A percentile compares a stretch with the other conserved stretches of the same genome.
These are phyloP conservation scores for Anser brachyrhynchus DNA, from an alignment of 2,113 vertebrate genomes.

Conservation along the genomic window DNA sequence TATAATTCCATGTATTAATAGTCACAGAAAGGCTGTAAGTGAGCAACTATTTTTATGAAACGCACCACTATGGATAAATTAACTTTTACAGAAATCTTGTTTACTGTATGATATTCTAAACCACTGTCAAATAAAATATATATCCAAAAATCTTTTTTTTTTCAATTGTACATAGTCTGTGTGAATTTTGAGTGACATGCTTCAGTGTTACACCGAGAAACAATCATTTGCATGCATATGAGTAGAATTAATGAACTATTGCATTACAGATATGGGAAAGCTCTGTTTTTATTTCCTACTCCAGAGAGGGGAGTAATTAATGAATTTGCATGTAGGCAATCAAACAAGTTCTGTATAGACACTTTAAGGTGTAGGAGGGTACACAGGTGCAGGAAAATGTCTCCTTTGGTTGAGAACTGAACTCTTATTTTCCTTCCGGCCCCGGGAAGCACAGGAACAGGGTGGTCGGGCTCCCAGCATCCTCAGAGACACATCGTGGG, in stretches of 20 bases:
- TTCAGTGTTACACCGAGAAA: not conserved
- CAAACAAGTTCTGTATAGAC: not conserved
- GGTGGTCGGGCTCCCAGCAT: not conserved
- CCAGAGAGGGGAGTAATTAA: not conserved
- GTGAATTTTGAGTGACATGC: conserved; percentile 38
- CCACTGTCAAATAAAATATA: conserved; percentile 98
- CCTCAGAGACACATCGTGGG: not conserved
- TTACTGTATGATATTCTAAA: conserved; percentile 99
- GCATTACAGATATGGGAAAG: not conserved
- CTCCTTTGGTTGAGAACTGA: not conserved
- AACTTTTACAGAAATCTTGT: conserved; percentile 99
- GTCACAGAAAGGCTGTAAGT: conserved; percentile 97
- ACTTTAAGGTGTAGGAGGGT: not conserved
- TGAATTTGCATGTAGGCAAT: not conserved
- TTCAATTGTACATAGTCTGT: conserved; percentile 68
- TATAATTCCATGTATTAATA: conserved; percentile 97
- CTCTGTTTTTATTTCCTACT: not conserved
- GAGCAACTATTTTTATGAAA: conserved; percentile 99
- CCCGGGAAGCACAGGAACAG: not conserved
- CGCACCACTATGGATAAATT: conserved; percentile 98
- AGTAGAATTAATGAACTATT: not conserved
- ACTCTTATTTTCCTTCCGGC: not conserved
- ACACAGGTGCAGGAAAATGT: not conserved
- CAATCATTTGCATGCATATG: not conserved
- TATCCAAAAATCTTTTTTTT: conserved; percentile 86